phyloP scores from a whole-genome alignment of 2,797 vertebrate species.

The Falco columbarius region DNA sequence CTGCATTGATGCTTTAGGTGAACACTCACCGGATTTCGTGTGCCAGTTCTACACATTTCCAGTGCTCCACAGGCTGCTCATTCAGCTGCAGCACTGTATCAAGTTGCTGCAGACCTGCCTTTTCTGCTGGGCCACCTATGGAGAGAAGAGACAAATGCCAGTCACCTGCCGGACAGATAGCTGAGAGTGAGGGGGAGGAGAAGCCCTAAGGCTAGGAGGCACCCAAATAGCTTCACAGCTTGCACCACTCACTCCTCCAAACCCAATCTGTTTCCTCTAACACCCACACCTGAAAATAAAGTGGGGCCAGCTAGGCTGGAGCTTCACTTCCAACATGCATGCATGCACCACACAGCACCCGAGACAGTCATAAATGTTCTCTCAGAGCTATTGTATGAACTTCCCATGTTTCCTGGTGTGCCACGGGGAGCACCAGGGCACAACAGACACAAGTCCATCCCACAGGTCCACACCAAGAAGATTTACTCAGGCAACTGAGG shows the following conservation, averaged over 20 bases:
- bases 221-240: neutral
- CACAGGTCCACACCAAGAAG: neutral
- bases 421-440: neutral
- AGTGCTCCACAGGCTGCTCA: constrained; percentile 91
- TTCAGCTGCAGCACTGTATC: constrained; percentile 93
- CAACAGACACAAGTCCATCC: neutral
- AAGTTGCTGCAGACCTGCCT: constrained; percentile 89
- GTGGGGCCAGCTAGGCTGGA: neutral
- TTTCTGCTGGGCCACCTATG: constrained; percentile 91
- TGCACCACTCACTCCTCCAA: neutral
- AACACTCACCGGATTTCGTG: constrained; percentile 89
- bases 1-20: neutral
- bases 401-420: neutral
- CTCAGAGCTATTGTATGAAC: neutral
- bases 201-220: neutral
- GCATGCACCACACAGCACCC: neutral
- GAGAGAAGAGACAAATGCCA: neutral
- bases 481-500: neutral
- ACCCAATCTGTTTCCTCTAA: neutral
- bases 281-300: neutral
- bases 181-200: neutral
- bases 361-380: neutral
- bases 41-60: constrained; percentile 94
- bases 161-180: neutral
- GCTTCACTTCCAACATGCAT: neutral